phyloP scores from a whole-genome alignment of 2,797 vertebrate genomes.

The Sandelia bainsii region DNA sequence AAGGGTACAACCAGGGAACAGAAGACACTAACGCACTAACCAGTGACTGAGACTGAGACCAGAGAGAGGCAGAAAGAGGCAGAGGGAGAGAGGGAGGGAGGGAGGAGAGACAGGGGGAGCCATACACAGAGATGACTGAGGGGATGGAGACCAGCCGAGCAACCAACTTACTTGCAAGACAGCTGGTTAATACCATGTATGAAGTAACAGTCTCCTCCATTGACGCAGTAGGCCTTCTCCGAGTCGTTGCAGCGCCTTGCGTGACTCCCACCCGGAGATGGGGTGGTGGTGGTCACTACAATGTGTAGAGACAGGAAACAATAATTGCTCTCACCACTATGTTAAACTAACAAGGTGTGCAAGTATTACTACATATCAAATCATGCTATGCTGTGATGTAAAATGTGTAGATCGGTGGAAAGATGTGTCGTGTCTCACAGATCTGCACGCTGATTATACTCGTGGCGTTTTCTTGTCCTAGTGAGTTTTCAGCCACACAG shows the following conservation, averaged over 20 bases:
- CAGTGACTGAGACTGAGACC: constrained; percentile 40
- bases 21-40: constrained; percentile 40
- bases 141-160: constrained; percentile 3
- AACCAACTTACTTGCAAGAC: constrained; percentile 95
- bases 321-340: constrained; percentile 13
- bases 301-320: constrained; percentile 22
- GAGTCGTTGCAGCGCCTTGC: constrained; percentile 96
- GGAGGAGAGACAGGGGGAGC: constrained; percentile 50
- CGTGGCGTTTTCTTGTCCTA: constrained; percentile 92
- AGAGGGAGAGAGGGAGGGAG: constrained; percentile 33
- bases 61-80: constrained; percentile 42
- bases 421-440: constrained; percentile 85
- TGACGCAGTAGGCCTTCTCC: constrained; percentile 95
- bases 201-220: constrained; percentile 98
- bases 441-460: constrained; percentile 94
- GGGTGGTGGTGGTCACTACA: constrained; percentile 88
- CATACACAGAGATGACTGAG: constrained; percentile 52
- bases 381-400: neutral
- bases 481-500: constrained; percentile 94
- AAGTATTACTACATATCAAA: neutral
- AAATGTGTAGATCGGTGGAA: neutral
- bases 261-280: constrained; percentile 92
- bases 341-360: constrained; percentile 7
- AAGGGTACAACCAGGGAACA: constrained; percentile 32
- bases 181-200: constrained; percentile 98